Evolutionary conservation across 2,797 vertebrate species (phyloP), one percentile per base, ranked within the genome.

Genomic region (Podargus strigoides): DNA sequence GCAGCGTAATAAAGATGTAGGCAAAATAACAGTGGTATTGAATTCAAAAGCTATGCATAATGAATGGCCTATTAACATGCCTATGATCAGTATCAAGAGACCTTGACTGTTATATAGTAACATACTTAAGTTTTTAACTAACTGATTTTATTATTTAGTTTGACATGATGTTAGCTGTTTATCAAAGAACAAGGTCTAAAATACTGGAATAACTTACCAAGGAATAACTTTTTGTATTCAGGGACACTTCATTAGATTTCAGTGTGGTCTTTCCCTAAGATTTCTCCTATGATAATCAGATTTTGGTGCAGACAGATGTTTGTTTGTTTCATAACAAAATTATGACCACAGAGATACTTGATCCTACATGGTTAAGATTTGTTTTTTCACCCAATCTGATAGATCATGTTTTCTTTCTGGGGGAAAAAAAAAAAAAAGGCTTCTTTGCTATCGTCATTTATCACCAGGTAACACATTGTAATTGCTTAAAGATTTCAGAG

Each of bases 31-130:
- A 42, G 62, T 52, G 59, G 63, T 67, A 82, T 46, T 93, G 90
- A 96, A 95, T 95, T 95, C 50, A 89, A 93, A 93, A 95, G 78
- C 79, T 81, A 23, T 87, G 85, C 73, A 83, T 85, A 93, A 96
- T 68, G 75, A 92, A 79, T 69, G 41, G 56, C 88, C 74, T 94
- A 84, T 92, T 90, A 93, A 89, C 78, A 78, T 28, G 79, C 44
- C 63, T 93, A 26, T 90, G 94, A 95, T 94, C 86, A 87, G 86
- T 62, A 86, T 93, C 55, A 87, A 87, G 67, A 91, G 94, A 95
- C 96, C 96, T 97, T 96, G 96, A 95, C 92, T 94, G 68, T 18
- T 76, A 62, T 74, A 53, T 27, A 85, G 53, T 12, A 85, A 89
- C 0, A 2, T 80, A 74, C 44, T 77, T 79, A 79, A 89, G 78